These are phyloP conservation scores for Zhuqinia jingwanae DNA, from an alignment of 2,888 invertebrate genomes.

Conservation along the genomic window DNA sequence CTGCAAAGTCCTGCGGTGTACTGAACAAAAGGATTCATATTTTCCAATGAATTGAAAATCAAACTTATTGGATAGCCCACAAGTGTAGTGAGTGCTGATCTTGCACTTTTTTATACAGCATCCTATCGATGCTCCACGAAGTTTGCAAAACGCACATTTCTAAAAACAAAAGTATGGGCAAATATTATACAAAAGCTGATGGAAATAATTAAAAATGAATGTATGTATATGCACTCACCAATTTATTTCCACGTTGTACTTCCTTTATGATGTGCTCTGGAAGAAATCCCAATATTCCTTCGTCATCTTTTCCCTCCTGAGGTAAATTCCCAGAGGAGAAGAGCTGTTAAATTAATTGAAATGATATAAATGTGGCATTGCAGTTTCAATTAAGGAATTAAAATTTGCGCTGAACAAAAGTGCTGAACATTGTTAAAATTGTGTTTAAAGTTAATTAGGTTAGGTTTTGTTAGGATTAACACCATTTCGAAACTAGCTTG, in stretches of 20 bases:
- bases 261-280: conserved; percentile 87
- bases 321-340: conserved; percentile 86
- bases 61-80: conserved; percentile 86
- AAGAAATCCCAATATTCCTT: conserved; percentile 89
- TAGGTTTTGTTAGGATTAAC: too few species aligned
- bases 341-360: conserved; percentile 82
- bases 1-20: conserved; percentile 84
- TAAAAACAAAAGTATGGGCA: conserved; percentile 80
- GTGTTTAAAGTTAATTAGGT: too few species aligned
- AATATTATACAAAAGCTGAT: too few species aligned
- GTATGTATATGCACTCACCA: conserved; percentile 85
- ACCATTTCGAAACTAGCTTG: too few species aligned
- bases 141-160: conserved; percentile 87
- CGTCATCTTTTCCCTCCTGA: conserved; percentile 86
- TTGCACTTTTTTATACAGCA: conserved; percentile 86
- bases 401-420: too few species aligned
- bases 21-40: conserved; percentile 85
- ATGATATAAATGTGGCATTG: neutral
- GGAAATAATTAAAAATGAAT: neutral
- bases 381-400: neutral
- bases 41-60: conserved; percentile 86
- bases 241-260: conserved; percentile 84
- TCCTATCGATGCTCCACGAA: conserved; percentile 87
- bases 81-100: conserved; percentile 88
- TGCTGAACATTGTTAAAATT: too few species aligned